Base-by-base conservation (phyloP, 1,140 invertebrate genomes). In the Drosophila bocqueti region DNA sequence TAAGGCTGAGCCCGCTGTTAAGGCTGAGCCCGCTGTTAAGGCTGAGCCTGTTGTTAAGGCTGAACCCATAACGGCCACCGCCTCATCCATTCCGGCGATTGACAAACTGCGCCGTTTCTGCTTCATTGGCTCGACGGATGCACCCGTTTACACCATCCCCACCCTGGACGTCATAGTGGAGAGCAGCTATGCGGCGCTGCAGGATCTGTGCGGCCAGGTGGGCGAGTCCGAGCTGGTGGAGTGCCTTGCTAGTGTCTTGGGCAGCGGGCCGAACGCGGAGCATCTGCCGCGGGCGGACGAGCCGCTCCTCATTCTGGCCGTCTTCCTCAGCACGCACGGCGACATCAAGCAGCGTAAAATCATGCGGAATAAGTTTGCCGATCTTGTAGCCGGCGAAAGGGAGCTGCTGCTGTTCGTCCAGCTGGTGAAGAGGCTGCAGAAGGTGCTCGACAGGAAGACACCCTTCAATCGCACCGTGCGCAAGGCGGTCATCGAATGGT, bases 401-500 rank as follows among this genome's bases (percentile, higher is more conserved):
- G 86, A 92, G 29, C 58, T 92, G 26, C 77, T 92, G 4, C 26
- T 83, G 9, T 82, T 92, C n/a, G 50, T 59, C n/a, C 80, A 85
- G 47, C 77, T 91, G 34, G 78, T 77, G 18, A 71, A 67, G 34
- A 59, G 73, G 6, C 61, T 92, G 24, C 89, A 91, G 13, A 75
- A 76, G 7, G 15, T 73, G 11, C 46, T 76, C 9, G 55, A 68
- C 0, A 78, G 76, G 2, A 74, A 76, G 36, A 76, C 76, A 0
- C 72, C 76, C 15, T 61, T 92, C 16, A 86, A 55, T 46, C 91
- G 76, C 43, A 92, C 92, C 0, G 55, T 75, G 6, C 81, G 83
- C 8, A 92, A 92, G 54, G 92, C 91, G 6, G 52, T 92, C 1
- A 46, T 81, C 1, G 60, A 73, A 0, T 92, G 92, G 92, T 92